Base-by-base conservation (phyloP, 2,113 vertebrate species). In the Motacilla alba region DNA sequence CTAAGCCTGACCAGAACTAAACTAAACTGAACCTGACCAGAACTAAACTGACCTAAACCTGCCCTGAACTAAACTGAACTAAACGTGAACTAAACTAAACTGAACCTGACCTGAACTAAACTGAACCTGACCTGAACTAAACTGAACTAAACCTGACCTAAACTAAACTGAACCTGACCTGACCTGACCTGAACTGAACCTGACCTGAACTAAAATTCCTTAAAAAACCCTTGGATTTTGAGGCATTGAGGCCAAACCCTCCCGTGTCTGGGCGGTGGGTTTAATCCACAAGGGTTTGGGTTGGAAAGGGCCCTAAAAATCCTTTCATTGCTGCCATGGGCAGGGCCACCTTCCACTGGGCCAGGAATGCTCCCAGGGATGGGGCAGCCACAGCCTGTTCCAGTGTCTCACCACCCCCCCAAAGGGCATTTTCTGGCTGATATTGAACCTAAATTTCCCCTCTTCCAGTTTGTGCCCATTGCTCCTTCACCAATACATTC, bases 141-240 rank as follows among this genome's bases (percentile, higher is more conserved):
- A 35, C n/a, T n/a, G n/a, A n/a, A n/a, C n/a, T n/a, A n/a, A n/a
- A n/a, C n/a, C n/a, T n/a, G n/a, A n/a, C n/a, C n/a, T 35, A 35
- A 35, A 35, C 35, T 35, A 35, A 35, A 35, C 35, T 35, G 35
- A 35, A 15, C 66, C 28, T n/a, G n/a, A n/a, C n/a, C n/a, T n/a
- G n/a, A n/a, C n/a, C n/a, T 15, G 10, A 26, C 8, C 11, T 39
- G 3, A 87, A 53, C 52, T 11, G 12, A 31, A 30, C 0, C 0
- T 15, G 23, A 17, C 70, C 30, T 15, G 10, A 24, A 3, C 13
- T 31, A 4, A 41, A 85, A 39, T 14, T 18, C 28, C 31, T 16
- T 10, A 43, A 14, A 80, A 74, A 19, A 1, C 7, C 14, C 11
- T 55, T 41, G 37, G 3, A 20, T 85, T 82, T 41, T 39, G 79